A percentile compares a stretch with the other conserved stretches of the same genome.
phyloP scores from a whole-genome alignment of 2,797 vertebrate genomes.

The Clarias platycephalus region DNA sequence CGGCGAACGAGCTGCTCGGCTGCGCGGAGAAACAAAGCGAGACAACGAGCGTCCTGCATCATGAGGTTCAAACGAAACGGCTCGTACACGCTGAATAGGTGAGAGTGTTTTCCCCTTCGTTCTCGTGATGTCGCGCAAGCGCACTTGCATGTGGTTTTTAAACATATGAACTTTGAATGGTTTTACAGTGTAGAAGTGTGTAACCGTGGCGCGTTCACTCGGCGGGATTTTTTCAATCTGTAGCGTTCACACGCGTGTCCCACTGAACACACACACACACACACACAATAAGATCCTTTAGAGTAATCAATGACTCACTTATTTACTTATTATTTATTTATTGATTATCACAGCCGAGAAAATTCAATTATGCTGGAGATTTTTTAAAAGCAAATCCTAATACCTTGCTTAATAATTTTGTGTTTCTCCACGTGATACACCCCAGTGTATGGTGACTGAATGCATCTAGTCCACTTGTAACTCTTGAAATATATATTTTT shows the following conservation, averaged over 20 bases:
- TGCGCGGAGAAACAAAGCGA: constrained; percentile 56
- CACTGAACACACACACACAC: background rate
- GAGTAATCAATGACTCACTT: background rate
- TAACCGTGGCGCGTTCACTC: background rate
- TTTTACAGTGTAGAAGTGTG: background rate
- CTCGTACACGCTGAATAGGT: constrained; percentile 85
- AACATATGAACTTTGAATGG: background rate
- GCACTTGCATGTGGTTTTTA: too few relatives aligned
- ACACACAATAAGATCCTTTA: background rate
- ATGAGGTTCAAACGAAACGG: constrained; percentile 85
- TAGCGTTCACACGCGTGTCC: background rate
- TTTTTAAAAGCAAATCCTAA: too few relatives aligned
- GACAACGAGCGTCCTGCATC: constrained; percentile 73
- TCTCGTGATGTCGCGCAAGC: background rate
- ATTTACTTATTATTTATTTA: too few relatives aligned
- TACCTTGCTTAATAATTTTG: too few relatives aligned
- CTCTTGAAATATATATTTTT: background rate
- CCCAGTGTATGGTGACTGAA: background rate
- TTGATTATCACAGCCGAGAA: background rate
- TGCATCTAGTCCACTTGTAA: background rate
- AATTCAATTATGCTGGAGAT: background rate
- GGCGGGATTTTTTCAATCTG: background rate
- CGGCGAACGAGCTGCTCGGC: constrained; percentile 38
- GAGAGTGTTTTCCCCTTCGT: constrained; percentile 56
- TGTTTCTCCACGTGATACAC: background rate